Percentiles rank a stretch among this genome's conserved stretches.
phyloP scores from a whole-genome alignment of 1,140 invertebrate species.

The Pogonomyrmex californicus region DNA sequence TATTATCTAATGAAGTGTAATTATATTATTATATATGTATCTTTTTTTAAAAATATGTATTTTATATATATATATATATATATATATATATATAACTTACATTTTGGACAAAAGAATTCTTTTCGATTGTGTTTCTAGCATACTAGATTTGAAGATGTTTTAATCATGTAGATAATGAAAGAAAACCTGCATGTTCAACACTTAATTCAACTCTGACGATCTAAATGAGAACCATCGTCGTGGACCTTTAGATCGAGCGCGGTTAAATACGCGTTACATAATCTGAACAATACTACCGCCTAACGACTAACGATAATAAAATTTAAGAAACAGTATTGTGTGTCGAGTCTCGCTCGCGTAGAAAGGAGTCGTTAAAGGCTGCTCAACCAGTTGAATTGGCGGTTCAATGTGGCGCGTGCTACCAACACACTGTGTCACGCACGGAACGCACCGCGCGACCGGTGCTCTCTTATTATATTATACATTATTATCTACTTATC shows the following conservation, averaged over 20 bases:
- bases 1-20: not conserved
- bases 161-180: not conserved
- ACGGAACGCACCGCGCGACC: conserved; percentile 65
- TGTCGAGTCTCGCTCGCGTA: conserved; percentile 66
- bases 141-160: not conserved
- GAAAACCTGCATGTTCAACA: conserved; percentile 3
- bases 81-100: conserved; percentile 4
- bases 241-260: conserved; percentile 65
- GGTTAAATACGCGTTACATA: conserved; percentile 73
- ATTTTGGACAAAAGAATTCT: not conserved
- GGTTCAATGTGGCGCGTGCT: conserved; percentile 80
- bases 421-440: conserved; percentile 74
- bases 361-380: conserved; percentile 76
- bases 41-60: not conserved
- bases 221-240: conserved; percentile 38
- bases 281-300: conserved; percentile 71
- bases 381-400: conserved; percentile 76
- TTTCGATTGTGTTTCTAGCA: not conserved
- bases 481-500: conserved; percentile 82
- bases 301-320: conserved; percentile 76
- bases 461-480: conserved; percentile 82
- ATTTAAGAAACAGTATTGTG: conserved; percentile 77
- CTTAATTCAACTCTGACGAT: conserved; percentile 36
- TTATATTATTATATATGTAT: not conserved
- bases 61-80: not conserved